These are phyloP conservation scores for Thoracochromis brauschi DNA, from an alignment of 2,113 vertebrate genomes.

Conservation along the genomic window DNA sequence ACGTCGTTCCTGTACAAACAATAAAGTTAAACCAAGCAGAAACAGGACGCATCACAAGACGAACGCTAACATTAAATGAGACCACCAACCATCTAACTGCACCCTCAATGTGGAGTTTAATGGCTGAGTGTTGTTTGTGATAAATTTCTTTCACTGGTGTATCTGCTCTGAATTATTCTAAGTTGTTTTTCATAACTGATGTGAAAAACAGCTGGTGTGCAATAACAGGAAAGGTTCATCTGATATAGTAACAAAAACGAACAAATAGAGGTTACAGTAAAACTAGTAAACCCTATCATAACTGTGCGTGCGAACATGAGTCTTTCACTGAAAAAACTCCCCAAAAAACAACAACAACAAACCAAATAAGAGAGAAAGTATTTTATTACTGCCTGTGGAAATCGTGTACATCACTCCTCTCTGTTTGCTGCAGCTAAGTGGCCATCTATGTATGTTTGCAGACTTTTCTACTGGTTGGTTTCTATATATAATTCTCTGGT, in stretches of 20 bases:
- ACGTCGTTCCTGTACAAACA: neutral
- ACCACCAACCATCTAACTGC: neutral
- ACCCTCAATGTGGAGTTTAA: rapidly evolving
- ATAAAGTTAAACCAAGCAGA: neutral
- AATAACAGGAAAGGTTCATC: neutral
- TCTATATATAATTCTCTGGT: neutral
- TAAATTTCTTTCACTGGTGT: too few relatives aligned
- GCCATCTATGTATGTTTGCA: neutral
- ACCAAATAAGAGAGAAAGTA: rapidly evolving
- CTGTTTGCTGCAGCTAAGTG: neutral
- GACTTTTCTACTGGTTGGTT: neutral
- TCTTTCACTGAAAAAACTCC: neutral
- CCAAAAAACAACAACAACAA: neutral
- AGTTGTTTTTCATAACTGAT: neutral
- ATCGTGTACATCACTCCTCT: neutral
- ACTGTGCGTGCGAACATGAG: rapidly evolving
- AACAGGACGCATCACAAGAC: neutral
- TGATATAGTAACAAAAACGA: neutral
- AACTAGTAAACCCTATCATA: rapidly evolving
- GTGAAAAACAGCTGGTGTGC: neutral
- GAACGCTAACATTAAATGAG: neutral
- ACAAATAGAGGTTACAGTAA: neutral
- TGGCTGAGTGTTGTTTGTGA: neutral
- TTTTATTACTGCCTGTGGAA: neutral
- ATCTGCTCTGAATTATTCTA: neutral